phyloP scores from a whole-genome alignment of 30 jellyfish, hydroid and myxozoan genomes.

The Rhopilema esculentum region DNA sequence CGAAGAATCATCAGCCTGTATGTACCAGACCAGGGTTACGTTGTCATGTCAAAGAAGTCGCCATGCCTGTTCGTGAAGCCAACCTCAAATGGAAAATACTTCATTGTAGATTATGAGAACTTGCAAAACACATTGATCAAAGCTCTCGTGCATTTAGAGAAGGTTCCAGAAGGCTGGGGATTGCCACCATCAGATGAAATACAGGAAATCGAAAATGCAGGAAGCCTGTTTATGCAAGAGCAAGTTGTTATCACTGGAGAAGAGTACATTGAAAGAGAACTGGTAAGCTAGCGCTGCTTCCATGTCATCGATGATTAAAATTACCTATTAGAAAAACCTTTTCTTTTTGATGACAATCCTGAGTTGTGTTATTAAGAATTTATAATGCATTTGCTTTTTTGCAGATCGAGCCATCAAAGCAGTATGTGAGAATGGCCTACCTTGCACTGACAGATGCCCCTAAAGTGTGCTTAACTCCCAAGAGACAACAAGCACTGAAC shows the following conservation, averaged over 20 bases:
- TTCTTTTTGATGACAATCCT: not conserved
- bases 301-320: not conserved
- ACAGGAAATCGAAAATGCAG: conserved; percentile 39
- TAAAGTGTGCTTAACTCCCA: conserved; percentile 33
- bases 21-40: conserved; percentile 64
- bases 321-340: not conserved
- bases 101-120: conserved; percentile 50
- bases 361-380: not conserved
- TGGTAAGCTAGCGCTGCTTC: conserved; percentile 12
- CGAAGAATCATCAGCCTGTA: conserved; percentile 64
- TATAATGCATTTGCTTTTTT: not conserved
- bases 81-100: conserved; percentile 42
- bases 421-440: conserved; percentile 39
- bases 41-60: conserved; percentile 70
- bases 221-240: conserved; percentile 51
- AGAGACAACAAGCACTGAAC: conserved; percentile 27
- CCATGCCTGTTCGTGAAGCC: conserved; percentile 39
- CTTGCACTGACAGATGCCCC: conserved; percentile 39
- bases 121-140: conserved; percentile 43
- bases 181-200: conserved; percentile 34
- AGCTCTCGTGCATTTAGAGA: conserved; percentile 51
- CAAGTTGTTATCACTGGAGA: conserved; percentile 48
- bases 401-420: conserved; percentile 47
- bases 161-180: conserved; percentile 55
- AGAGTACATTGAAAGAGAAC: conserved; percentile 48